Evolutionary conservation across 2,797 vertebrate species (phyloP).

Genomic region (Todus mexicanus): DNA sequence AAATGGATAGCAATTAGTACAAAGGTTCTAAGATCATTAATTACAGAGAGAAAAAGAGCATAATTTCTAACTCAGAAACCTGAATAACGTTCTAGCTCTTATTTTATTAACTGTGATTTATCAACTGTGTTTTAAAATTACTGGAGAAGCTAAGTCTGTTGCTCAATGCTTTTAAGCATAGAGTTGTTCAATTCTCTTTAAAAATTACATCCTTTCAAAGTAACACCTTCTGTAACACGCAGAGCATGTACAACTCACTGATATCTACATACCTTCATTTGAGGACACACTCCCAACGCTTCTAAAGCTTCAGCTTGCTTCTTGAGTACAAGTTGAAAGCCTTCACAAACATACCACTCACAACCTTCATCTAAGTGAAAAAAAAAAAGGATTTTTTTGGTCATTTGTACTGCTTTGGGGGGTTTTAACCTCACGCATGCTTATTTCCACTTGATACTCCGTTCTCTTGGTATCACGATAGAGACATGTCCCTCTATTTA

Average conservation of each 20-base stretch:
- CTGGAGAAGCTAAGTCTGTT: background rate
- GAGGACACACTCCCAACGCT: conserved; percentile 77
- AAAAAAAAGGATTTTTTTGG: background rate
- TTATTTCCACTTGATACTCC: background rate
- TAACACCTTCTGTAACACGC: background rate
- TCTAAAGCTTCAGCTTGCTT: conserved; percentile 87
- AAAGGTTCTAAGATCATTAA: background rate
- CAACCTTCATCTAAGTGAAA: conserved; percentile 70
- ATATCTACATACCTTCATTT: conserved; percentile 79
- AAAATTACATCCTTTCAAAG: background rate
- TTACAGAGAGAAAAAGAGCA: background rate
- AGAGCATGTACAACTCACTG: background rate
- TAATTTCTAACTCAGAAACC: background rate
- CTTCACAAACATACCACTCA: conserved; percentile 88
- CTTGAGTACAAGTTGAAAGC: conserved; percentile 88
- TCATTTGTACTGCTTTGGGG: background rate
- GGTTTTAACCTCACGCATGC: background rate
- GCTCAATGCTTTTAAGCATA: background rate
- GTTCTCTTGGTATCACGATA: background rate
- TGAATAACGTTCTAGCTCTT: background rate
- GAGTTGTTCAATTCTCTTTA: background rate
- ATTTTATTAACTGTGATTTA: background rate
- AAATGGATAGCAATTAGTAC: background rate
- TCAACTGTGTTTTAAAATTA: background rate
- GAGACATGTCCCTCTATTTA: background rate